Base-by-base conservation (phyloP, 1,140 invertebrate species). In the Brevipalpus yothersi region DNA sequence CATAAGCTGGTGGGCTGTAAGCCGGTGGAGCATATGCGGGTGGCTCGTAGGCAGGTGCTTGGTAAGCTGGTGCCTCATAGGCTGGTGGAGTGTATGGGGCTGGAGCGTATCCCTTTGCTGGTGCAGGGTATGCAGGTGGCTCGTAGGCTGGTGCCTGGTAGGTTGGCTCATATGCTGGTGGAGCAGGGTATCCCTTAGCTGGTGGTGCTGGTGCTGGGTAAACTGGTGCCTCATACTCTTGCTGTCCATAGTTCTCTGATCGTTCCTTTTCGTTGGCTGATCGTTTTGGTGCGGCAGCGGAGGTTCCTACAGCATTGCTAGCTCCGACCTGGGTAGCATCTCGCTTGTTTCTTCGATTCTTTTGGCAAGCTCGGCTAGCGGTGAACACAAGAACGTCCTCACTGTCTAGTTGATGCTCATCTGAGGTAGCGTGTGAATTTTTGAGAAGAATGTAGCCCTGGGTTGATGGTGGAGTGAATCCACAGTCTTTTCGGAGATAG, bases 131-230 rank as follows among this genome's bases (percentile, higher is more conserved):
- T 15, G 43, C 43, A 3, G 43, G 43, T 15, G 43, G 43, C n/a
- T 45, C 43, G 1, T 39, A 55, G 23, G 23, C 21, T 55, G 58
- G 10, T 12, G 53, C 2, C 21, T 21, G 53, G 19, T 54, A 54
- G 12, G 53, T 13, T 12, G 53, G 53, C 21, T 54, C 53, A 4
- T 54, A 54, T 4, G 43, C 2, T 4, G 53, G 17, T 55, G 1
- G 53, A n/a, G 19, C 19, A 45, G 59, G 53, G 58, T 53, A 53
- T 0, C 10, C 49, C 9, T 42, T 13, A 3, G 19, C 1, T 21
- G 57, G 15, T 41, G 58, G 59, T 42, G 49, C 51, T 57, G 49
- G 59, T n/a, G 59, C 40, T 43, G 59, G 59, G 10, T 51, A n/a
- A 9, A 15, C n/a, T 9, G 47, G 47, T n/a, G 58, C 58, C 23